Base-by-base conservation (phyloP, 1,140 invertebrate species). In the Venturia canescens region DNA sequence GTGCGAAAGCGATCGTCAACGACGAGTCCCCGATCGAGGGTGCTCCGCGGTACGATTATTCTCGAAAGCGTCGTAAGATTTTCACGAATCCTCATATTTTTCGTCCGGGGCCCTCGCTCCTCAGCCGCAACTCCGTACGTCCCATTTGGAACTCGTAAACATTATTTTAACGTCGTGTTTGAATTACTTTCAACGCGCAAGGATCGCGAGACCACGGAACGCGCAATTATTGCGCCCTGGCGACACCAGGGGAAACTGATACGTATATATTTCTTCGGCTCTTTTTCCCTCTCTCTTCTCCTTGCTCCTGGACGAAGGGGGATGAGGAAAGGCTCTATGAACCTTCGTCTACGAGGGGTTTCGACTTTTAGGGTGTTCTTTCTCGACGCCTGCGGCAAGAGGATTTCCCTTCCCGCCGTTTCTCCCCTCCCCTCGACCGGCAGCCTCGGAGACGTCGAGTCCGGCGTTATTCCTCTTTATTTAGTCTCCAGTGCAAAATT, bases 81-180 rank as follows among this genome's bases (percentile, higher is more conserved):
- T 44, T 44, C 7, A 44, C 13, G 1, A 44, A 69, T 6, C 15
- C 26, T 4, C 26, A 18, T 18, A 23, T n/a, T n/a, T 57, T 57
- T 57, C 53, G 9, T 57, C 13, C 1, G 21, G 53, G 53, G 53
- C 5, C 38, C 11, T 11, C 7, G 7, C 38, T 9, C 38, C 38
- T 44, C 13, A 44, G 38, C 38, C 38, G 13, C 7, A 48, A 48
- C 7, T 3, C 18, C 21, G 53, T 57, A 57, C 27, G 23, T 66
- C 38, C 86, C 81, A 90, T 90, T 90, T 80, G 85, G 89, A 89
- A 88, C 88, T 90, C 89, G 88, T 91, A 91, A 91, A 91, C 88
- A 89, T 91, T 89, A 91, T 91, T 91, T 90, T 90, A 90, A 90
- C 88, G 89, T 87, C 83, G 85, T 88, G 87, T 89, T 91, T 90